Evolutionary conservation across 2,797 vertebrate genomes (phyloP), one percentile per base, ranked within the genome.

Genomic region (Chrosomus eos): DNA sequence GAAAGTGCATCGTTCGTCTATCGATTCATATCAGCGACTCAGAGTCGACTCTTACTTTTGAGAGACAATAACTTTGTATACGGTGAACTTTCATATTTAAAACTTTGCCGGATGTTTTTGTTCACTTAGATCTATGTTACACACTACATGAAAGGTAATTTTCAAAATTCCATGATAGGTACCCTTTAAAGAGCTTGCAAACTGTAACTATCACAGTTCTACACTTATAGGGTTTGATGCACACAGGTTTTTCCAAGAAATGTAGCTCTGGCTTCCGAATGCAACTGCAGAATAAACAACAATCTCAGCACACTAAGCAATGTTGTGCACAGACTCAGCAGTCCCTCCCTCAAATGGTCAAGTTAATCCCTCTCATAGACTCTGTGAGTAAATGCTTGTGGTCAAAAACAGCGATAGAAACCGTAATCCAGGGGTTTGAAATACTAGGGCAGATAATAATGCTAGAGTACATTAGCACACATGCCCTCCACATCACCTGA

Each of bases 301-400:
- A 64, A n/a, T 75, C 80, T 18, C 70, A 75, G 72, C 78, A 84
- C 40, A 82, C 28, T 74, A 60, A 43, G 40, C 72, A 43, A 75
- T 71, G 79, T 75, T 75, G 78, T 62, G n/a, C 71, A 48, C 55
- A 67, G 33, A 75, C 31, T 88, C 67, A 78, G 85, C 85, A 60
- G 62, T 86, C 89, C 85, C 62, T 83, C 73, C 43, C n/a, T 86
- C 67, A 68, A 67, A 79, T 78, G 70, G 48, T 85, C 53, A 81
- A 73, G 87, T 85, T 90, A 90, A 92, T 91, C 85, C 83, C n/a
- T 75, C 40, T 90, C 66, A 89, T 72, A 83, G 86, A 88, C 14
- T 87, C 73, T 48, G 38, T 78, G 72, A 85, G 26, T 14, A 43
- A 58, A 53, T 4, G 82, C 19, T 85, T 88, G 71, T 14, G 36